Conservation (phyloP, 92 coral and sea anemone genomes). For the Galaxea fascicularis region DNA sequence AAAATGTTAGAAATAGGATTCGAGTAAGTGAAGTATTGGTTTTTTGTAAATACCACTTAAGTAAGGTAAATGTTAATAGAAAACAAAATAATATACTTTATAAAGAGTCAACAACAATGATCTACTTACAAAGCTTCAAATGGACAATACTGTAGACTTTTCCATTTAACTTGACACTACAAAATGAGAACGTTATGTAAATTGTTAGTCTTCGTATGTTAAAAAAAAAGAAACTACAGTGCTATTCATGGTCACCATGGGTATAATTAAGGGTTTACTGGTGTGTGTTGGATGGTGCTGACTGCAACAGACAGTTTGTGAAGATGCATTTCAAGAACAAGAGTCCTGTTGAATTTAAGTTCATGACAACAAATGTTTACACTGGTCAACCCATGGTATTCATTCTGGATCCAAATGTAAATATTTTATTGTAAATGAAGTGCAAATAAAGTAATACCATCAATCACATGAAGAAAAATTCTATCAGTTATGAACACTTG, state of each 20-base stretch:
- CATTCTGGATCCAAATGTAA: neutral
- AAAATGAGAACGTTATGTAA: too few species aligned
- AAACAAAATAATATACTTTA: too few species aligned
- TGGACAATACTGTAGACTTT: too few species aligned
- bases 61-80: neutral
- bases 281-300: conserved; percentile 47
- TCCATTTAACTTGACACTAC: too few species aligned
- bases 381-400: conserved; percentile 40
- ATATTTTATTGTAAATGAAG: conserved; percentile 1
- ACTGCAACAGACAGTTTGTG: conserved; percentile 20
- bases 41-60: too few species aligned
- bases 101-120: neutral
- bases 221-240: neutral
- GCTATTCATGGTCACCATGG: neutral
- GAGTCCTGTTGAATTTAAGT: neutral
- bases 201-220: neutral
- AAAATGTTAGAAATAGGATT: conserved; percentile 42
- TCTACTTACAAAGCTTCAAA: too few species aligned
- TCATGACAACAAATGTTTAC: conserved; percentile 1
- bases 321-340: too few species aligned
- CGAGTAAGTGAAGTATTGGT: neutral
- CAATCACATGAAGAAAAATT: too few species aligned
- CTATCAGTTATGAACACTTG: too few species aligned
- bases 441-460: too few species aligned
- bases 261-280: conserved; percentile 19